Evolutionary conservation across 1,140 invertebrate species (phyloP), one percentile per base, ranked within the genome.

Genomic region (Gryon sp.): DNA sequence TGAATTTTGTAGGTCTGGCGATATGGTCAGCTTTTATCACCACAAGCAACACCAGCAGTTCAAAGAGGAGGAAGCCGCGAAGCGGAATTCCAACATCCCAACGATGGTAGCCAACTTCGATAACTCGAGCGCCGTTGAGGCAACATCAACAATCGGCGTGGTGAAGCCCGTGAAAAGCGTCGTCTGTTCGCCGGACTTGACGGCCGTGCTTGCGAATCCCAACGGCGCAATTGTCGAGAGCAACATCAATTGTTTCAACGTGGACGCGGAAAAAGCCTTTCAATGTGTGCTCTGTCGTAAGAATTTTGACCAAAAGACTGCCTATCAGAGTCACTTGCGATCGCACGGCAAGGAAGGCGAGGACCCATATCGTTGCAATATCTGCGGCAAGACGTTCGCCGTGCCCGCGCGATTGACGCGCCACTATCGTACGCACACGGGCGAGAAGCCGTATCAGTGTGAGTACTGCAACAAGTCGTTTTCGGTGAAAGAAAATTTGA

Each of bases 401-500:
- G 96, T 97, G 11, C 95, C 95, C 2, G 96, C 96, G n/a, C 89
- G 97, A 36, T 89, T 98, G 48, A 96, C 95, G 0, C 92, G 96
- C 4, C 97, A 98, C 84, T 97, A 97, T 86, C 91, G 96, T 24
- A 96, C 95, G 0, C 96, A 97, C 83, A 97, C 95, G 0, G 96
- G 97, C 1, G 94, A 94, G 82, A 92, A 93, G 48, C 94, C 94
- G 0, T 96, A 94, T 80, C 92, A 95, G 80, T 98, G 97, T 86
- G 96, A 98, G 81, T 97, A 95, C 83, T 98, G 97, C 88, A 94
- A 93, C 82, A 97, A 97, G 84, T 93, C 94, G 69, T 97, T 97
- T 83, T 96, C 95, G 72, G 95, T 97, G 1, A 97, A 97, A 84
- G 95, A 97, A 84, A 97, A 97, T 86, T 89, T 97, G 34, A 96